Percentiles rank a stretch among this genome's conserved stretches.
phyloP scores from a whole-genome alignment of 2,888 invertebrate genomes.

The Heliconius erato region DNA sequence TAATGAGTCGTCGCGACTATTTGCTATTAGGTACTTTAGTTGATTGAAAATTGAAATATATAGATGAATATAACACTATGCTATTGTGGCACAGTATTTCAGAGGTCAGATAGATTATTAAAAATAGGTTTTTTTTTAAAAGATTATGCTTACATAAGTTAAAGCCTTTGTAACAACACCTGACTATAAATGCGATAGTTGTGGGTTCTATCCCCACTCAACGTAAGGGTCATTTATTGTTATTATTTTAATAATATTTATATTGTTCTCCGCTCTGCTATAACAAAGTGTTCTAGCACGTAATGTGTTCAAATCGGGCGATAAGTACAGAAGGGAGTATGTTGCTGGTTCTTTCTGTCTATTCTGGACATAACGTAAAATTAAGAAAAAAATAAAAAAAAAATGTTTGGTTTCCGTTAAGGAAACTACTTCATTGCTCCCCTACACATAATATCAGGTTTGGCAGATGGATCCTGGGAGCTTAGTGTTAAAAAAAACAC shows the following conservation, averaged over 20 bases:
- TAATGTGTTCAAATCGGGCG: neutral
- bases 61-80: neutral
- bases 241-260: too few species aligned
- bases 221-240: too few species aligned
- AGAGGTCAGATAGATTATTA: neutral
- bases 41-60: conserved; percentile 24
- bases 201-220: neutral
- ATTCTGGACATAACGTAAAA: neutral
- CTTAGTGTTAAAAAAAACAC: too few species aligned
- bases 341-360: neutral
- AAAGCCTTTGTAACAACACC: too few species aligned
- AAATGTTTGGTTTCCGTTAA: neutral
- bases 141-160: too few species aligned
- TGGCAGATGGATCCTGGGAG: too few species aligned
- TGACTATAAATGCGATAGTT: neutral
- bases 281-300: too few species aligned
- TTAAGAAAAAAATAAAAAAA: neutral
- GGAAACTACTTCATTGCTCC: neutral
- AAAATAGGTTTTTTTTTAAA: neutral
- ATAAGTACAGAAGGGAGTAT: neutral
- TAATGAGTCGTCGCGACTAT: conserved; percentile 21
- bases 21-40: conserved; percentile 26
- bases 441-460: too few species aligned
- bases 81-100: neutral
- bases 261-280: too few species aligned